Percentiles rank a stretch among this genome's conserved stretches.
These are phyloP conservation scores for Stenodera caucasica DNA, from an alignment of 2,888 invertebrate genomes.

Conservation along the genomic window DNA sequence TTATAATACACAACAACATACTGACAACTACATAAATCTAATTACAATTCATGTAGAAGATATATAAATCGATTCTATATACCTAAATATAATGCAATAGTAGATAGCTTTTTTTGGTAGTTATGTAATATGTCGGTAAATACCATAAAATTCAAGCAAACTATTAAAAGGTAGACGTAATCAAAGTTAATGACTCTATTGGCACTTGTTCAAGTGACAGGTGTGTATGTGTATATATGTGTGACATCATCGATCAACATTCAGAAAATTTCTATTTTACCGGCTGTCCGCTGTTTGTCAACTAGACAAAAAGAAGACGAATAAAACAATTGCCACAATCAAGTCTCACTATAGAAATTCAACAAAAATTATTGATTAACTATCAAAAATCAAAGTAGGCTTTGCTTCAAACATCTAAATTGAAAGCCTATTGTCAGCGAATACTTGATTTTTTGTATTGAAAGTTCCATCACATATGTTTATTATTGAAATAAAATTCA, in stretches of 20 bases:
- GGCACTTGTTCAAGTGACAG: neutral
- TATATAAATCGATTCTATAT: neutral
- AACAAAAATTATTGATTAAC: no score
- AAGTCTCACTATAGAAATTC: no score
- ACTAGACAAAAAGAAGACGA: no score
- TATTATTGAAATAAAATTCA: no score
- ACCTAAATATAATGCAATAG: neutral
- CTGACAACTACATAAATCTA: constrained; percentile 40
- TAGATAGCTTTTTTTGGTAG: neutral
- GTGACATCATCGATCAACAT: neutral
- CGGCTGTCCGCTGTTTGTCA: no score
- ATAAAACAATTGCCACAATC: no score
- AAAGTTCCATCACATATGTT: no score
- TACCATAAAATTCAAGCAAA: constrained; percentile 2
- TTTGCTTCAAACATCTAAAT: no score
- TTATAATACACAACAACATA: constrained; percentile 38
- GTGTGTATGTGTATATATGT: neutral
- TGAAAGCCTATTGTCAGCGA: no score
- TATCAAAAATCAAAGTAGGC: no score
- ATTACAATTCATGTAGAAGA: constrained; percentile 13
- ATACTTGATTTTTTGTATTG: no score
- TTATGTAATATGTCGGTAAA: neutral
- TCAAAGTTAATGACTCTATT: neutral
- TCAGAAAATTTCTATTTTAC: neutral
- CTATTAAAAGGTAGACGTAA: no score